phyloP scores from a whole-genome alignment of 1,140 invertebrate genomes.

The Drosophila persimilis region DNA sequence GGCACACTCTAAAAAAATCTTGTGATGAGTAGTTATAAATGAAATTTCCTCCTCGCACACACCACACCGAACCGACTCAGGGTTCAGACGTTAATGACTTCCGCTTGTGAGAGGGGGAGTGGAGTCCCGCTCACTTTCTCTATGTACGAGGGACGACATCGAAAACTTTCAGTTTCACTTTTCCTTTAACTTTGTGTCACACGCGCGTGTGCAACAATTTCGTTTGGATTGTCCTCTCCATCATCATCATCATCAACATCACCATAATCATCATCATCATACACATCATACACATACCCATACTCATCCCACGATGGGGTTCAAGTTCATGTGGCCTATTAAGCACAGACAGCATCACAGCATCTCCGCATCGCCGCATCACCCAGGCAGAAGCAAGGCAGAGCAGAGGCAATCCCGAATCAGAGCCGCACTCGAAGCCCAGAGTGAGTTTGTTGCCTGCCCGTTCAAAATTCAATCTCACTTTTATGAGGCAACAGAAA shows the following conservation, averaged over 20 bases:
- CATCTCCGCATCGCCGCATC: conserved; percentile 39
- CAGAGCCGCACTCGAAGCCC: background rate
- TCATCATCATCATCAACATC: conserved; percentile 19
- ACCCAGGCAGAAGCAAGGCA: conserved; percentile 13
- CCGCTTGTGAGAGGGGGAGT: conserved; percentile 32
- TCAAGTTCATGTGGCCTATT: conserved; percentile 77
- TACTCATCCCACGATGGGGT: conserved; percentile 19
- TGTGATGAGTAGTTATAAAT: conserved; percentile 41
- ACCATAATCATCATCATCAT: background rate
- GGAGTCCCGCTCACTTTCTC: no score
- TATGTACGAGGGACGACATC: background rate
- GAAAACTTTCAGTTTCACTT: conserved; percentile 56
- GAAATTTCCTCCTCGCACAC: conserved; percentile 18
- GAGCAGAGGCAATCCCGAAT: conserved; percentile 52
- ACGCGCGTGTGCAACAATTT: conserved; percentile 64
- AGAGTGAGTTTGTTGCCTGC: conserved; percentile 40
- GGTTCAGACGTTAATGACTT: conserved; percentile 67
- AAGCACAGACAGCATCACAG: conserved; percentile 48
- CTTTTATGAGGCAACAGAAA: conserved; percentile 76
- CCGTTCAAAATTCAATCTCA: conserved; percentile 79
- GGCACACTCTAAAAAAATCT: conserved; percentile 2
- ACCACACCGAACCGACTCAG: conserved; percentile 19
- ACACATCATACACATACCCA: no score
- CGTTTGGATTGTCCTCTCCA: conserved; percentile 14
- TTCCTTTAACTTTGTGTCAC: conserved; percentile 32